Percentiles rank a stretch among this genome's conserved stretches.
Conservation (phyloP, 2,113 vertebrate genomes). For the Bucco capensis region DNA sequence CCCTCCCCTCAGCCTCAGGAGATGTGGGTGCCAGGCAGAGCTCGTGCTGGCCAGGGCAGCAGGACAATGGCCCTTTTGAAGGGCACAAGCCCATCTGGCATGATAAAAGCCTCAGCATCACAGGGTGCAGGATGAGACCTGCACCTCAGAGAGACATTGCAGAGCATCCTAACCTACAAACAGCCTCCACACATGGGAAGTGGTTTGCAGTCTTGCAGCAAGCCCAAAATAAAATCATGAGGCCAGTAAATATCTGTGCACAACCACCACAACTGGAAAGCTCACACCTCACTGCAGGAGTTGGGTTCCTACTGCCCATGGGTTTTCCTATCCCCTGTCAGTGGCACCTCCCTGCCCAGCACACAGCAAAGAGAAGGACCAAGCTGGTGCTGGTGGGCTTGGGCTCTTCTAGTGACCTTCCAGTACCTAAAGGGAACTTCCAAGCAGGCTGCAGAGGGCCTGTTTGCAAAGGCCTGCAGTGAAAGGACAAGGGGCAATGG, state of each 20-base stretch:
- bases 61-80: conserved; percentile 6
- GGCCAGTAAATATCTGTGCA: background rate
- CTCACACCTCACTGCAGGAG: background rate
- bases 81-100: background rate
- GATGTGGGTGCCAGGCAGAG: background rate
- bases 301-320: accelerated
- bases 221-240: background rate
- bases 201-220: background rate
- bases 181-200: background rate
- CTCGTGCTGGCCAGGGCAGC: accelerated
- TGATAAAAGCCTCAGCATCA: background rate
- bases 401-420: no score
- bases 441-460: no score
- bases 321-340: background rate
- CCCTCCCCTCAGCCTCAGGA: background rate
- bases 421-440: no score
- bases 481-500: no score
- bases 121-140: background rate
- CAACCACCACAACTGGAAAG: background rate
- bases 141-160: accelerated
- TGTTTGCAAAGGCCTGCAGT: no score
- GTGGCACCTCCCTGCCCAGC: background rate
- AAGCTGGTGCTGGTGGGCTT: accelerated
- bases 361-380: background rate
- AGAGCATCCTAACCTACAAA: background rate